A percentile compares a stretch with the other conserved stretches of the same genome.
Conservation (phyloP, 53 echinoderm and acorn worm genomes). For the Hippasteria phrygiana region DNA sequence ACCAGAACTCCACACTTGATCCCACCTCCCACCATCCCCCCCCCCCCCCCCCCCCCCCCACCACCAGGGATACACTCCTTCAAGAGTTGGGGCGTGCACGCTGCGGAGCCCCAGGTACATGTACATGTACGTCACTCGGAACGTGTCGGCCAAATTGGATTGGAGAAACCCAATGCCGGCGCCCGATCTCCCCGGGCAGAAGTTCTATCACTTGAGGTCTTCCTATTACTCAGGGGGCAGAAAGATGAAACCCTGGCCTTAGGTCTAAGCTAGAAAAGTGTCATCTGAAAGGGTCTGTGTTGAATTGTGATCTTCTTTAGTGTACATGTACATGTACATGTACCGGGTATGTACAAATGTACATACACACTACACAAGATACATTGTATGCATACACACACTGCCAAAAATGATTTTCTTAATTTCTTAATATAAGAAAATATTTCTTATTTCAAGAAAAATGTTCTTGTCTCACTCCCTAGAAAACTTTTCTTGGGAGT, state of each 20-base stretch:
- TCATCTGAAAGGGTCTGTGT: not conserved
- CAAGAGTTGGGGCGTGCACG: not conserved
- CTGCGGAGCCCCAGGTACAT: not conserved
- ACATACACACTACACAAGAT: not conserved
- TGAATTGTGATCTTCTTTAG: not conserved
- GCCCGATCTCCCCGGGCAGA: not conserved
- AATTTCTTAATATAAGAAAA: too few relatives aligned
- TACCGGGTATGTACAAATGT: not conserved
- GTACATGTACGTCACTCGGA: not conserved
- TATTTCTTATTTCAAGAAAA: too few relatives aligned
- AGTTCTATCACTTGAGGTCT: not conserved
- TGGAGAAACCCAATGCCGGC: conserved; percentile 33
- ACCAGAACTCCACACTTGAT: not conserved
- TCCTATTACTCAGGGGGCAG: not conserved
- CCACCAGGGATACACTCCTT: not conserved
- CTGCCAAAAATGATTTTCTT: too few relatives aligned
- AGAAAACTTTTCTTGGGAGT: too few relatives aligned
- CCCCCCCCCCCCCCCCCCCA: not conserved
- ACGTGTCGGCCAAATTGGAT: conserved; percentile 29
- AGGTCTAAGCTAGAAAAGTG: not conserved
- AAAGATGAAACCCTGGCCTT: not conserved
- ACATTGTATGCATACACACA: too few relatives aligned
- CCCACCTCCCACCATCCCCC: not conserved
- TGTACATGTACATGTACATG: not conserved
- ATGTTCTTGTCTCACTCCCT: too few relatives aligned